Evolutionary conservation across 2,113 vertebrate genomes (phyloP).

Genomic region (Proteles cristata): DNA sequence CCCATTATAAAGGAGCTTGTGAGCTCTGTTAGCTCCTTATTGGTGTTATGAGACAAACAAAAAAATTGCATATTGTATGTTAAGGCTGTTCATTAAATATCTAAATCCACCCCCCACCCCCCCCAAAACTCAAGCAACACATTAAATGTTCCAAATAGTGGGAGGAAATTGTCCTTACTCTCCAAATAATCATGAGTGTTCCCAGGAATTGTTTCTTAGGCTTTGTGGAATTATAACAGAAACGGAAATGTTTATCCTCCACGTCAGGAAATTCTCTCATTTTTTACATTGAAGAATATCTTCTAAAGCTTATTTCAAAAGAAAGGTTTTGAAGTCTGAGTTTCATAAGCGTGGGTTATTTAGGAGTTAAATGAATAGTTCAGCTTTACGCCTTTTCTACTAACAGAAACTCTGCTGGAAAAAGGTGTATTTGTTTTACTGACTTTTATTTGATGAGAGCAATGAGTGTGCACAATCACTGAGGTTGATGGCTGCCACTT

Average conservation of each 20-base stretch:
- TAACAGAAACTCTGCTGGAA: slow-evolving; percentile 2
- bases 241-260: background rate
- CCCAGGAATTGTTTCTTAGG: background rate
- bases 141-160: slow-evolving; percentile 14
- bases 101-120: background rate
- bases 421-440: background rate
- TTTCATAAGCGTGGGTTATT: background rate
- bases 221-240: background rate
- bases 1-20: slow-evolving; percentile 19
- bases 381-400: background rate
- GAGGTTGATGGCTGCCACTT: background rate
- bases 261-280: background rate
- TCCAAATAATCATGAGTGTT: background rate
- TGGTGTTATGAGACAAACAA: slow-evolving; percentile 55
- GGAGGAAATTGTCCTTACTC: slow-evolving; percentile 15
- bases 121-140: background rate
- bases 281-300: background rate
- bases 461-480: background rate
- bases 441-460: slow-evolving; percentile 28
- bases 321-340: background rate
- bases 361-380: background rate
- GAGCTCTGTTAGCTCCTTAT: slow-evolving; percentile 57
- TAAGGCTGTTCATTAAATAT: slow-evolving; percentile 47
- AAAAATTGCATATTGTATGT: slow-evolving; percentile 16
- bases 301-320: background rate